Evolutionary conservation across 2,797 vertebrate species (phyloP).

Genomic region (Sebastes umbrosus): DNA sequence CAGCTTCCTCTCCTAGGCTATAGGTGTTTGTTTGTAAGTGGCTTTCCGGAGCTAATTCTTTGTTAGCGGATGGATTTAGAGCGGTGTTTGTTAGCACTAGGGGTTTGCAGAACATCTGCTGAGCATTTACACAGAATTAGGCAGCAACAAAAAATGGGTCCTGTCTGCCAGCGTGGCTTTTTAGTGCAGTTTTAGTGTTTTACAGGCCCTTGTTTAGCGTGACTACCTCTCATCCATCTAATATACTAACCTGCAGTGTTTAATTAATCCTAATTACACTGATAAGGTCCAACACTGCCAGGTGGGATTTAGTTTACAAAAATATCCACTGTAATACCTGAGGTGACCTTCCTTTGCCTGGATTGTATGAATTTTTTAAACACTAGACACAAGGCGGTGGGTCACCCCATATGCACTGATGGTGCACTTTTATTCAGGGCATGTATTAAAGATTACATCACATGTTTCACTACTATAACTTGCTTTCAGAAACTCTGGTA

Average conservation of each 20-base stretch:
- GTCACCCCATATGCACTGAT: not conserved
- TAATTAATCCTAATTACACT: slow-evolving; percentile 32
- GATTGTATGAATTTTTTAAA: not conserved
- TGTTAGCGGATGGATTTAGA: slow-evolving; percentile 61
- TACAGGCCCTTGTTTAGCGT: not conserved
- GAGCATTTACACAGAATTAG: slow-evolving; percentile 55
- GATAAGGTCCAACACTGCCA: not conserved
- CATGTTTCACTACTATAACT: not conserved
- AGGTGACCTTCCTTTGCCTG: not conserved
- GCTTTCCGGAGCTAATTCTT: slow-evolving; percentile 63
- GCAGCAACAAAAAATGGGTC: slow-evolving; percentile 15
- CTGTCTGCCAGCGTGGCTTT: slow-evolving; percentile 15
- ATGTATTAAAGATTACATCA: not conserved
- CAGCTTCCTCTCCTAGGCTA: slow-evolving; percentile 11
- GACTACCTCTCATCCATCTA: slow-evolving; percentile 10
- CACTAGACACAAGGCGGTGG: not conserved
- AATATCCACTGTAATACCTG: not conserved
- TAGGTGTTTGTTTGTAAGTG: slow-evolving; percentile 46
- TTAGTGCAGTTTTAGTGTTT: slow-evolving; percentile 14
- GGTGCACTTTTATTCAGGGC: not conserved
- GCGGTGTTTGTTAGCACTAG: slow-evolving; percentile 39
- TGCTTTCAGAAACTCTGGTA: not conserved
- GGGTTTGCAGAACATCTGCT: slow-evolving; percentile 59
- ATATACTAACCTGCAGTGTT: slow-evolving; percentile 31
- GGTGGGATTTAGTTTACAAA: not conserved